Conservation (phyloP, 53 echinoderm and acorn worm species). For the Actinopyga echinites region DNA sequence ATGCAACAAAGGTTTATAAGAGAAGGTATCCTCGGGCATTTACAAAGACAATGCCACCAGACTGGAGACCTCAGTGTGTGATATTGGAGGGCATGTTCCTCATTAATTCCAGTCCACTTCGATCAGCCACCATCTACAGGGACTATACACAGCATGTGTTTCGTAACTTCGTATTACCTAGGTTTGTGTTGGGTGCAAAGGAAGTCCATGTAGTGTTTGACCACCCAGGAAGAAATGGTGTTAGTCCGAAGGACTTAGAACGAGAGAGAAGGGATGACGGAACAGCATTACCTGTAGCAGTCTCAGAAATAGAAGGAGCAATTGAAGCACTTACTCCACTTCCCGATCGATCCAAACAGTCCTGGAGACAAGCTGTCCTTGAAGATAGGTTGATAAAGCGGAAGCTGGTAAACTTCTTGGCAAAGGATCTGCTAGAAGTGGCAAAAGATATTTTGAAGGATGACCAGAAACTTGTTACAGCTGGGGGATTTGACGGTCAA, state of each 20-base stretch:
- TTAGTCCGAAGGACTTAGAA: constrained; percentile 51
- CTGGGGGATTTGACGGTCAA: constrained; percentile 36
- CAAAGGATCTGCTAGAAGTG: not conserved
- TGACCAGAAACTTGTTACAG: constrained; percentile 3
- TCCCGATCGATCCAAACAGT: not conserved
- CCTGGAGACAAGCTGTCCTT: not conserved
- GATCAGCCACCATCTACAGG: not conserved
- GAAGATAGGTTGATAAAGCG: not conserved
- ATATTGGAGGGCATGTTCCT: constrained; percentile 53
- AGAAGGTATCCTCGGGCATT: constrained; percentile 5
- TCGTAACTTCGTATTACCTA: not conserved
- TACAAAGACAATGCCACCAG: not conserved
- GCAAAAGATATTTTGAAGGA: not conserved
- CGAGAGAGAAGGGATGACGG: constrained; percentile 17
- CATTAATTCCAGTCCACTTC: constrained; percentile 38
- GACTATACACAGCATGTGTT: constrained; percentile 3
- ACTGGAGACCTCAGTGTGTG: constrained; percentile 22
- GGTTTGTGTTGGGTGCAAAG: not conserved
- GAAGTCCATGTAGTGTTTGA: constrained; percentile 38
- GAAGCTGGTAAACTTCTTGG: not conserved
- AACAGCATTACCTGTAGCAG: too few relatives aligned
- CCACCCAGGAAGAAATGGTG: constrained; percentile 37
- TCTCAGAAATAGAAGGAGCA: not conserved
- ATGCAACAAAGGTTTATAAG: not conserved
- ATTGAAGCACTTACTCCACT: not conserved